Evolutionary conservation across 53 echinoderm and acorn worm species (phyloP).

Genomic region (Mesocentrotus franciscanus): DNA sequence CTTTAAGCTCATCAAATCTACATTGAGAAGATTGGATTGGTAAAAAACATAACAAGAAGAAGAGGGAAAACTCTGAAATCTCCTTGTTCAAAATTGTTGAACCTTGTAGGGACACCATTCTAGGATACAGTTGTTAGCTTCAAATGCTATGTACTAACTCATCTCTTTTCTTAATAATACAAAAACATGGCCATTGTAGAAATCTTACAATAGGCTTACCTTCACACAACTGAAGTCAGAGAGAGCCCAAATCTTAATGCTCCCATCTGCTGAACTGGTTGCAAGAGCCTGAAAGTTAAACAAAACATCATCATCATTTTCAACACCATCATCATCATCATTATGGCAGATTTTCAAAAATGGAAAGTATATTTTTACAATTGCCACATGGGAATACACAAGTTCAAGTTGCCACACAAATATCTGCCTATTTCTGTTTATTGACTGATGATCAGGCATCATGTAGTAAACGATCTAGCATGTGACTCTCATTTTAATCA

Average conservation of each 20-base stretch:
- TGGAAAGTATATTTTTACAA: too few species aligned
- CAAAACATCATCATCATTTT: background rate
- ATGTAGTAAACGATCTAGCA: too few species aligned
- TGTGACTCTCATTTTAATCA: too few species aligned
- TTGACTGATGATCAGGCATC: too few species aligned
- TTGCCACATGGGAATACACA: too few species aligned
- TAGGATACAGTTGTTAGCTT: background rate
- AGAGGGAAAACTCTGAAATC: background rate
- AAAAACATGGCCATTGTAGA: background rate
- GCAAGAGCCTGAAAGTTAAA: conserved; percentile 81
- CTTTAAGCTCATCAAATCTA: too few species aligned
- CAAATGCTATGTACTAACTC: background rate
- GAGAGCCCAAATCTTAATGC: conserved; percentile 94
- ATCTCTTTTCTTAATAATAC: background rate
- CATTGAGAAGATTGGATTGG: too few species aligned
- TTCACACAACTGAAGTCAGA: conserved; percentile 96
- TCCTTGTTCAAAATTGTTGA: background rate
- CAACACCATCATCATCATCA: background rate
- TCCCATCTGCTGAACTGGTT: conserved; percentile 95
- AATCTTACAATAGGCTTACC: conserved; percentile 62
- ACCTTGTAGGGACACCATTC: background rate
- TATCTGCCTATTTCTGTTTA: too few species aligned
- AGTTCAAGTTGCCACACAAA: too few species aligned
- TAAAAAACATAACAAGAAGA: too few species aligned
- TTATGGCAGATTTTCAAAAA: background rate